Percentiles rank a stretch among this genome's conserved stretches.
phyloP scores from a whole-genome alignment of 2,113 vertebrate genomes.

The Microtus pennsylvanicus region DNA sequence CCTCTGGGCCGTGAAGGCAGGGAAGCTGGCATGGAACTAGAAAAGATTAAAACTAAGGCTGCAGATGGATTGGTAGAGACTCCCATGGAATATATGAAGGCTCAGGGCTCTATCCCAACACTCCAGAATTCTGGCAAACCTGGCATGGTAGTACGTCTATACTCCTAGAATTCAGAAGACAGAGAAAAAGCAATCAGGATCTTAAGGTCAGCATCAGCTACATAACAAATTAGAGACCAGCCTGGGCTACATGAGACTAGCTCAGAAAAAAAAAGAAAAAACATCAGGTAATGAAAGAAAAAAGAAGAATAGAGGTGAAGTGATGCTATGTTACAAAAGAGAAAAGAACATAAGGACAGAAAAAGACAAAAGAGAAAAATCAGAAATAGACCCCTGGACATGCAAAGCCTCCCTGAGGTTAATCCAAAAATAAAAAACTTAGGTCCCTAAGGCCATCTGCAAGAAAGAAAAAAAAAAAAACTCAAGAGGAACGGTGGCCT shows the following conservation, averaged over 20 bases:
- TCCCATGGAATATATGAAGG: neutral
- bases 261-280: no score
- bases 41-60: neutral
- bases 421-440: neutral
- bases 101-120: neutral
- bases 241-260: neutral
- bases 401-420: neutral
- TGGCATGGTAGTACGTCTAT: no score
- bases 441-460: neutral
- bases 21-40: neutral
- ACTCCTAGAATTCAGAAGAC: neutral
- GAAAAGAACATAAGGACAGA: neutral
- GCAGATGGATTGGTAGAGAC: neutral
- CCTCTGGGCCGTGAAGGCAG: neutral
- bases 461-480: neutral
- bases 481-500: neutral
- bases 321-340: neutral
- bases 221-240: neutral
- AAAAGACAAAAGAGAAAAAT: neutral
- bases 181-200: neutral
- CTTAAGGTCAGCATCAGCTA: neutral
- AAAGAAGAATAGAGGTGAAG: conserved; percentile 35
- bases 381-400: neutral
- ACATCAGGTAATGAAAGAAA: neutral
- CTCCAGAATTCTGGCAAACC: neutral